phyloP scores from a whole-genome alignment of 2,797 vertebrate genomes.

The Arremon brunneinucha region DNA sequence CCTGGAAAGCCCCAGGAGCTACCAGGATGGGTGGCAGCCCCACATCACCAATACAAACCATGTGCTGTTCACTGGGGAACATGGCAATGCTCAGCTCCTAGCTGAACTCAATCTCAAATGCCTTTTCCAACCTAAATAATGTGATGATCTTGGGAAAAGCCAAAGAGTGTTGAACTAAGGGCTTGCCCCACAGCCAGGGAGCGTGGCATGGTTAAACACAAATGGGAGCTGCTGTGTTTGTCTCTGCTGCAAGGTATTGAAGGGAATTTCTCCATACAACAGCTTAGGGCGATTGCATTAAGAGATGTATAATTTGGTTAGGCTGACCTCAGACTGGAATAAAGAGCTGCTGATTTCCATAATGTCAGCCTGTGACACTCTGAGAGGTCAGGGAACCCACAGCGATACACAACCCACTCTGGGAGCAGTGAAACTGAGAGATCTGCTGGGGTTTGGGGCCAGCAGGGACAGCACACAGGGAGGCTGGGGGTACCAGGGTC shows the following conservation, averaged over 20 bases:
- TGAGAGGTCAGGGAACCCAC: conserved; percentile 50
- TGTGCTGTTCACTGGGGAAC: not conserved
- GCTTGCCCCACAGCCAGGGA: not conserved
- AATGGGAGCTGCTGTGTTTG: conserved; percentile 17
- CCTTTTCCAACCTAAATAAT: not conserved
- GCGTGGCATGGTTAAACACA: not conserved
- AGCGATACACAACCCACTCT: conserved; percentile 35
- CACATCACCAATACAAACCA: not conserved
- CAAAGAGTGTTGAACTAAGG: not conserved
- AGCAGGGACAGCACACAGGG: fast-evolving
- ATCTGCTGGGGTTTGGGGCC: not conserved
- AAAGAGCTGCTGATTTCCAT: conserved; percentile 72
- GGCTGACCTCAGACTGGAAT: conserved; percentile 68
- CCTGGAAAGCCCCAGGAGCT: not conserved
- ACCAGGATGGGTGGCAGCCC: not conserved
- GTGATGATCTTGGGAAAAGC: not conserved
- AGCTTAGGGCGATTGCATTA: conserved; percentile 52
- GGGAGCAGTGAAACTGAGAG: conserved; percentile 1
- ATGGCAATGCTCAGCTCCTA: not conserved
- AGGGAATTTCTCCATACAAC: conserved; percentile 51
- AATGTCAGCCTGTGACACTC: not conserved
- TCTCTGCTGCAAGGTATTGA: conserved; percentile 46
- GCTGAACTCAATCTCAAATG: not conserved
- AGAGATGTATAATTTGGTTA: conserved; percentile 63
- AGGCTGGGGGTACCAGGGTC: not conserved